Base-by-base conservation (phyloP, 2,888 invertebrate species). In the Sesia apiformis region DNA sequence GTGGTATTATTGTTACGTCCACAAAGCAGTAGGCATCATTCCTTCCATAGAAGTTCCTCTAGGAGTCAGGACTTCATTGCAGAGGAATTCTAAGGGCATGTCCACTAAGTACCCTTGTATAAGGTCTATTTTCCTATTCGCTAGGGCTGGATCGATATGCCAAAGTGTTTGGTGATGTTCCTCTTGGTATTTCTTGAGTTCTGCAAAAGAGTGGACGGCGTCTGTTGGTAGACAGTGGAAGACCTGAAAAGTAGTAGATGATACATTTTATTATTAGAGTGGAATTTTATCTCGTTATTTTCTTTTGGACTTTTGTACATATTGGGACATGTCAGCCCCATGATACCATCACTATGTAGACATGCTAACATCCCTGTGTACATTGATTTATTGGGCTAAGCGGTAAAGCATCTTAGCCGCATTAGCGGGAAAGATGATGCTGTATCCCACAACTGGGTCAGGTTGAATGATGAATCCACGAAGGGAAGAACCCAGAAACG, bases 181-280 rank as follows among this genome's bases (percentile, higher is more conserved):
- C 56, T 94, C 93, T 72, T 95, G 94, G 78, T 94, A 96, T 51
- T 92, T 92, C 71, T 92, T 94, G 49, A 98, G 86, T 63, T 94
- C 93, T 0, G 92, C 91, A 79, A 98, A 98, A 3, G 93, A 93
- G 64, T 93, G 93, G 0, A 97, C 88, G 2, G 78, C 87, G 82
- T 99, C 95, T 0, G 95, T 94, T 4, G 99, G 98, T 67, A 98
- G 92, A 61, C 96, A 95, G 68, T 94, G 94, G 86, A 99, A 99
- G 0, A 98, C 96, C 87, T 87, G 70, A 86, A 53, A 39, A 38
- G 54, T 3, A 46, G n/a, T 43, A 1, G 23, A 23, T 23, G 23
- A 23, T 23, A 23, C 23, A 23, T 23, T 1, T n/a, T n/a, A n/a
- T n/a, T n/a, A n/a, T n/a, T n/a, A n/a, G n/a, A n/a, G n/a, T n/a